Percentiles rank a stretch among this genome's conserved stretches.
These are phyloP conservation scores for Drosophila pseudotalamancana DNA, from an alignment of 2,888 invertebrate species.

Conservation along the genomic window DNA sequence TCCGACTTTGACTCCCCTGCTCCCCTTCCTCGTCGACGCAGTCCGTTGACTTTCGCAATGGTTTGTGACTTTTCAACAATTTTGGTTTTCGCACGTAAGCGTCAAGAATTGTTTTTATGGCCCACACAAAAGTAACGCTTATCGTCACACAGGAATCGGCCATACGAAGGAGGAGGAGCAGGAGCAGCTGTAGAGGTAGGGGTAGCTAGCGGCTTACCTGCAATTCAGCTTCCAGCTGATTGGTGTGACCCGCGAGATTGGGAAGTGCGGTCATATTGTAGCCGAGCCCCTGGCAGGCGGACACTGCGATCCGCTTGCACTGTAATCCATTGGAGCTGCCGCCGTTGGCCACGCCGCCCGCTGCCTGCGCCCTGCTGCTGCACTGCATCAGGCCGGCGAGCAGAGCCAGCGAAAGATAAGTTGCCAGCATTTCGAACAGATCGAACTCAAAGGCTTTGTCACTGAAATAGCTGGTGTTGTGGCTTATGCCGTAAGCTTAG, in stretches of 20 bases:
- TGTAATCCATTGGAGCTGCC: constrained; percentile 84
- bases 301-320: constrained; percentile 92
- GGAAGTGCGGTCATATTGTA: constrained; percentile 95
- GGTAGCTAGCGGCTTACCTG: constrained; percentile 86
- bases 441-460: neutral
- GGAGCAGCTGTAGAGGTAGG: neutral
- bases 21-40: neutral
- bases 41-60: constrained; percentile 46
- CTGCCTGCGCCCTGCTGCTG: constrained; percentile 5
- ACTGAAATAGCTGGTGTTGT: neutral
- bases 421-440: constrained; percentile 14
- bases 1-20: neutral
- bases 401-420: constrained; percentile 12
- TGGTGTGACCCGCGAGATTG: constrained; percentile 92
- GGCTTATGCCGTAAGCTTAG: neutral
- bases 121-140: constrained; percentile 63
- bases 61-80: constrained; percentile 48
- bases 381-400: constrained; percentile 22
- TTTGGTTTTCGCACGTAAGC: constrained; percentile 75
- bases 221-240: constrained; percentile 92
- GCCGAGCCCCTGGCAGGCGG: constrained; percentile 92
- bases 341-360: constrained; percentile 34
- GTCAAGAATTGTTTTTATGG: constrained; percentile 77
- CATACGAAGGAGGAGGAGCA: neutral
- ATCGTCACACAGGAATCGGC: constrained; percentile 55